Evolutionary conservation across 2,113 vertebrate species (phyloP).

Genomic region (Scopus umbretta): DNA sequence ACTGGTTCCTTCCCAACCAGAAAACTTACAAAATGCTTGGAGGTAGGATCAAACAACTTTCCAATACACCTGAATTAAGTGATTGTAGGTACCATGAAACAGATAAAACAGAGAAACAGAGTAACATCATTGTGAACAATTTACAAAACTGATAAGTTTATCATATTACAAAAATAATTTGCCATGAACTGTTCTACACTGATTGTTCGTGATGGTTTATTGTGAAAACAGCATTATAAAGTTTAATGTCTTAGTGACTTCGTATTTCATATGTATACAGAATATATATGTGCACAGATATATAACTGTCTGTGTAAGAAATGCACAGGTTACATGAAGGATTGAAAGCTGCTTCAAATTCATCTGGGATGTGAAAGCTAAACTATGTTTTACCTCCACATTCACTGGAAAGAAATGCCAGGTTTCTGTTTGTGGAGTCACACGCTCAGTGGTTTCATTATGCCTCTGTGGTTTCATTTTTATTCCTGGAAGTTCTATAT

Average conservation of each 20-base stretch:
- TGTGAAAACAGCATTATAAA: background rate
- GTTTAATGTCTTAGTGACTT: background rate
- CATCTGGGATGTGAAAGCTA: background rate
- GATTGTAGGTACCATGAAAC: background rate
- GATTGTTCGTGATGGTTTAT: background rate
- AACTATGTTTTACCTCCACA: background rate
- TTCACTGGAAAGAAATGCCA: background rate
- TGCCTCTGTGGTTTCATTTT: background rate
- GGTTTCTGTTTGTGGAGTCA: background rate
- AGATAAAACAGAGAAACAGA: background rate
- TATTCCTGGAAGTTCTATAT: background rate
- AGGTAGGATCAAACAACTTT: conserved; percentile 47
- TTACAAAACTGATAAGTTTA: background rate
- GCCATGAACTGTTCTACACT: background rate
- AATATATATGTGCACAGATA: background rate
- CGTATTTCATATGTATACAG: background rate
- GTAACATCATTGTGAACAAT: background rate
- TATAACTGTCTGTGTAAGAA: background rate
- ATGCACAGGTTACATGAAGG: background rate
- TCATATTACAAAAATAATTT: background rate
- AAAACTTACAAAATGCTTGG: conserved; percentile 78
- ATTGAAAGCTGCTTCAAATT: background rate
- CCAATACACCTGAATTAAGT: background rate
- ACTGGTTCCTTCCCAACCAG: conserved; percentile 60
- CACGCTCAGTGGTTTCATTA: background rate